phyloP scores from a whole-genome alignment of 2,113 vertebrate genomes.

The Pristiophorus japonicus region DNA sequence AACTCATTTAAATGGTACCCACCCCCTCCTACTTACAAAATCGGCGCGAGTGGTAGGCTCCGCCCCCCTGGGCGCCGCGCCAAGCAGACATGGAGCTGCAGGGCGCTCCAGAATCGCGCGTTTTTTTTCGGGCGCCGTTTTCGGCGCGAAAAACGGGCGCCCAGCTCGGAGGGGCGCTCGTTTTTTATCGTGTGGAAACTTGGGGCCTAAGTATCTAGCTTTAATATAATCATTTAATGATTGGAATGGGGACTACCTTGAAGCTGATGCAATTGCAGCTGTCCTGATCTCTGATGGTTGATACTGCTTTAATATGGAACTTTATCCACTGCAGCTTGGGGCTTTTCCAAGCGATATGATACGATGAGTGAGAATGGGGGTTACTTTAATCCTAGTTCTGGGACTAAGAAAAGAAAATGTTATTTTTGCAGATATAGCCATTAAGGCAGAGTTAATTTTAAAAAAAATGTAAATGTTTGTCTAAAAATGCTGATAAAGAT shows the following conservation, averaged over 20 bases:
- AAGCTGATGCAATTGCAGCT: not conserved
- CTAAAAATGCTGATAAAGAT: not conserved
- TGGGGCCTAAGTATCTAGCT: not conserved
- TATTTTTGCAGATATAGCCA: not conserved
- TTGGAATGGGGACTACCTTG: not conserved
- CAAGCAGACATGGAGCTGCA: no score
- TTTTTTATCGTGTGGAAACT: no score
- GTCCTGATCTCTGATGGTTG: not conserved
- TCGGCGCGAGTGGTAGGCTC: no score
- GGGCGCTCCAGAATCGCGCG: no score
- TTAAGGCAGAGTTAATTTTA: not conserved
- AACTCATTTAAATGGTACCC: no score
- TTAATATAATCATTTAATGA: not conserved
- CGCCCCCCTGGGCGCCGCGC: no score
- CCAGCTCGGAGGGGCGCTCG: no score
- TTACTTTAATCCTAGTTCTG: not conserved
- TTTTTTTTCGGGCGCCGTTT: no score
- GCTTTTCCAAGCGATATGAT: not conserved
- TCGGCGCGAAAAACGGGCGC: no score
- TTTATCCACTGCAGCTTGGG: not conserved
- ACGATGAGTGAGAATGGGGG: not conserved
- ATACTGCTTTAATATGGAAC: not conserved
- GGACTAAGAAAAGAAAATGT: not conserved
- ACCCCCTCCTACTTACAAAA: no score
- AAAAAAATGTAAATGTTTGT: not conserved